Conservation (phyloP, 2,113 vertebrate genomes). For the Ciconia maguari region DNA sequence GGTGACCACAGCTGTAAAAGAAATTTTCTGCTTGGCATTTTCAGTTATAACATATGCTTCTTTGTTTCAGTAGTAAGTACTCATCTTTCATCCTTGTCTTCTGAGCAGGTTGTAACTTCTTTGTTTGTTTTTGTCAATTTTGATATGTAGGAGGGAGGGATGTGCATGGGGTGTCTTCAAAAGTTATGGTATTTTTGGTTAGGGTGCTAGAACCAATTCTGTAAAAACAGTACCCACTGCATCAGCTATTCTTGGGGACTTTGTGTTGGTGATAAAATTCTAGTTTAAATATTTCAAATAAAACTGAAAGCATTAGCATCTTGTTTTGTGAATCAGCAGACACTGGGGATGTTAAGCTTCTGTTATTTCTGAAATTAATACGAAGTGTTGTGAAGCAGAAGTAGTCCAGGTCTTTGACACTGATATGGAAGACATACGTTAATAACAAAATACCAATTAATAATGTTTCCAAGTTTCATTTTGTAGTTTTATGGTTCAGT, state of each 20-base stretch:
- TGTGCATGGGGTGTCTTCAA: background rate
- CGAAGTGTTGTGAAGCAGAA: background rate
- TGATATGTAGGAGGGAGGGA: background rate
- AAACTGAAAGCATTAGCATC: background rate
- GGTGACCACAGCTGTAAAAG: background rate
- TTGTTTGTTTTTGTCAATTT: background rate
- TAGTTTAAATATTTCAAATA: background rate
- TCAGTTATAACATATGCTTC: background rate
- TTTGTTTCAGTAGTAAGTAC: background rate
- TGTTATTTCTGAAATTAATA: background rate
- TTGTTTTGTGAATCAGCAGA: background rate
- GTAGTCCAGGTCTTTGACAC: background rate
- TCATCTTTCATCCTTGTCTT: background rate
- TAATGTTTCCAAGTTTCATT: slow-evolving; percentile 30
- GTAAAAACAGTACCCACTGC: background rate
- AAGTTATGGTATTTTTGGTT: background rate
- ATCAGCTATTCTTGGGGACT: background rate
- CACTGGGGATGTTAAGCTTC: background rate
- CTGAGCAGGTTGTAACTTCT: background rate
- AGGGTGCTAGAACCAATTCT: background rate
- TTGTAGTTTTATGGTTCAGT: slow-evolving; percentile 25
- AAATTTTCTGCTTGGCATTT: background rate
- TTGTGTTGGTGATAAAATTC: background rate
- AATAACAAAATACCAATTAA: slow-evolving; percentile 47
- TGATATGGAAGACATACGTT: background rate